Percentiles rank a stretch among this genome's conserved stretches.
phyloP scores from a whole-genome alignment of 2,888 invertebrate genomes.

The Callyntrura sp. region DNA sequence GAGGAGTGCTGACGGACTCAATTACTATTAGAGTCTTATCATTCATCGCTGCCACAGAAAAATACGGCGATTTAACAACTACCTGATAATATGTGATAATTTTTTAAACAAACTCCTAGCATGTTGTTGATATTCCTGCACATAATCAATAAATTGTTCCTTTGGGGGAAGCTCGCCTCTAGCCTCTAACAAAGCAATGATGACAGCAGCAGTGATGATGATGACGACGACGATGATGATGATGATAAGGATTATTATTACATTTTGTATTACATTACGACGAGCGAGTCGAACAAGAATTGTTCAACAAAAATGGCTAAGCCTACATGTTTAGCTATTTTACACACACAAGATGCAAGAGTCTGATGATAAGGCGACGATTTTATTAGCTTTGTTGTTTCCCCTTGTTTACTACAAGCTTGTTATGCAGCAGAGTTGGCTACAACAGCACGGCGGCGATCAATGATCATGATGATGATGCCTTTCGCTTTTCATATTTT shows the following conservation, averaged over 20 bases:
- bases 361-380: too few relatives aligned
- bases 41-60: not conserved
- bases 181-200: too few relatives aligned
- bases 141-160: not conserved
- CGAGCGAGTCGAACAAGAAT: not conserved
- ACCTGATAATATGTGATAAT: too few relatives aligned
- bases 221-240: not conserved
- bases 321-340: not conserved
- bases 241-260: too few relatives aligned
- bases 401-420: too few relatives aligned
- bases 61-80: too few relatives aligned
- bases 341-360: too few relatives aligned
- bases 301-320: not conserved
- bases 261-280: not conserved
- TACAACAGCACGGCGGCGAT: too few relatives aligned
- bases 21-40: not conserved
- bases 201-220: not conserved
- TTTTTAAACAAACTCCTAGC: not conserved
- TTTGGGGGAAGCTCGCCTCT: constrained; percentile 6
- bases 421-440: too few relatives aligned
- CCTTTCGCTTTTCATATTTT: constrained; percentile 6
- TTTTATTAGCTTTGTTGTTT: too few relatives aligned
- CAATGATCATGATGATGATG: not conserved
- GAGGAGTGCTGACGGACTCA: constrained; percentile 1
- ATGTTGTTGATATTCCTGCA: not conserved